phyloP scores from a whole-genome alignment of 2,797 vertebrate species.

The Hydrophis major region DNA sequence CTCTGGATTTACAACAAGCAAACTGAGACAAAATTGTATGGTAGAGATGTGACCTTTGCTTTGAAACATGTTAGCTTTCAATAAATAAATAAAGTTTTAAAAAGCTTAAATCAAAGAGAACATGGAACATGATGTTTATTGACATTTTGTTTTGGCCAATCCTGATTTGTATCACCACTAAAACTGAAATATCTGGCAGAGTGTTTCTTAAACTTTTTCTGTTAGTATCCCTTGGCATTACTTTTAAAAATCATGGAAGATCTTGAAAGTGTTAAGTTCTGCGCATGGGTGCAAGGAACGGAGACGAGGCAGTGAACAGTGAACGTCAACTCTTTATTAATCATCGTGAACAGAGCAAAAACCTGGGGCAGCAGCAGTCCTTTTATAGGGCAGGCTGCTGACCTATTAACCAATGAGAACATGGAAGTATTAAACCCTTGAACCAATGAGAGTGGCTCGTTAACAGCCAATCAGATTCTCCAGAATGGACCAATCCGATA shows the following conservation, averaged over 20 bases:
- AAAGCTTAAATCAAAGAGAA: not conserved
- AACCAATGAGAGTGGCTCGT: no score
- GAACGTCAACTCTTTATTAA: no score
- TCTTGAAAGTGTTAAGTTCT: not conserved
- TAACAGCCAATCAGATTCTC: no score
- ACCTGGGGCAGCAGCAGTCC: no score
- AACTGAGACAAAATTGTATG: not conserved
- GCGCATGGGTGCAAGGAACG: no score
- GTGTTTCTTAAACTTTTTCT: not conserved
- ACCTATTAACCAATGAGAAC: no score
- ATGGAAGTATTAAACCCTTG: no score
- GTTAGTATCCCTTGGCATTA: not conserved
- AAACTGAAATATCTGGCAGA: not conserved
- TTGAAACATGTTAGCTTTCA: not conserved
- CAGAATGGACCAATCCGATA: no score
- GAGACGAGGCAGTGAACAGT: no score
- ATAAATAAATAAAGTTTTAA: not conserved
- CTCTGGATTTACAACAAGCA: not conserved
- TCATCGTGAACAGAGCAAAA: no score
- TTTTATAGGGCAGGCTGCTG: no score
- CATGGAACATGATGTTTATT: not conserved
- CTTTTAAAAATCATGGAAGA: not conserved
- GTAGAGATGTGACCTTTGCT: not conserved
- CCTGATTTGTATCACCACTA: not conserved
- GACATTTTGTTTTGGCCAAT: not conserved